Base-by-base conservation (phyloP, 2,888 invertebrate species). In the Sphinx pinastri region DNA sequence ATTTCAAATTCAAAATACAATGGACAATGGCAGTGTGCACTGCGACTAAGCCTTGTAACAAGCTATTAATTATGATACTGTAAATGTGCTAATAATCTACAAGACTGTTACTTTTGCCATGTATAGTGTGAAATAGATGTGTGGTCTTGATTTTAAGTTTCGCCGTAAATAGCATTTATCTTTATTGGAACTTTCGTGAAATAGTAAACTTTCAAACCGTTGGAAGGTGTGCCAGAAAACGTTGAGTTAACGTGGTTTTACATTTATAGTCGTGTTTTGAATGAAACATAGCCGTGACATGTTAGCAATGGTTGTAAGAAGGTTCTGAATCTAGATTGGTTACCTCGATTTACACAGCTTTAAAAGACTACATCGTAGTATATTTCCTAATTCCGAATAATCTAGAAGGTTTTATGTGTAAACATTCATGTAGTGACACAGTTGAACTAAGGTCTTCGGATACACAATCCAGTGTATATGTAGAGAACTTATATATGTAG, bases 81-180 rank as follows among this genome's bases (percentile, higher is more conserved):
- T 67, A 52, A 31, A 58, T 58, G 16, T 70, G 67, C 59, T 45
- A 14, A 51, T 72, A 67, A 68, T 71, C 72, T 70, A 13, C 68
- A 8, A 51, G 68, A 70, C 7, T 52, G 71, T 77, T 71, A 68
- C 69, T 72, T 74, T 68, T 52, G 54, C 75, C 76, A 74, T 76
- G 73, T 76, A 74, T 73, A 74, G 74, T 51, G 68, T 68, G 66
- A 68, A 71, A 68, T 74, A 72, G 74, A 70, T 75, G 72, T 67
- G 59, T 68, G 68, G 70, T 45, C 69, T 60, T 70, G 71, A 71
- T 73, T 74, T 74, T 76, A 76, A 72, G 74, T 72, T 68, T 69
- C 68, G 66, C 78, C 76, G 59, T 78, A 75, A 75, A 77, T 70
- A 76, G 76, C 55, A 70, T 70, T 68, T 67, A 69, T 70, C 19